Base-by-base conservation (phyloP, 2,888 invertebrate species). In the Hymenopus coronatus region DNA sequence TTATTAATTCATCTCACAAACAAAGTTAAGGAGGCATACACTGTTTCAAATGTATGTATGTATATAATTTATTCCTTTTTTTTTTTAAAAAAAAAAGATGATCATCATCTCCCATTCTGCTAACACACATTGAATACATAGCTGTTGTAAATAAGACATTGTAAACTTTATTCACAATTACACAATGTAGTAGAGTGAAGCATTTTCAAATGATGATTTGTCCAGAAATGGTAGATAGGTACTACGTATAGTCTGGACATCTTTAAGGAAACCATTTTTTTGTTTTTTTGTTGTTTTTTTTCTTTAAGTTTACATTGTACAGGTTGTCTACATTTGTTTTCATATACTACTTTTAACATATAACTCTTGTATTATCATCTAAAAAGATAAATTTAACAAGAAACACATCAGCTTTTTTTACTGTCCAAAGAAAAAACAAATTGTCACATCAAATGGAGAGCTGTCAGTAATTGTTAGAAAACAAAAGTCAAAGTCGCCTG, bases 111-210 rank as follows among this genome's bases (percentile, higher is more conserved):
- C 87, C 87, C 87, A 87, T 87, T 82, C 87, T 87, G 30, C 82
- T 87, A 87, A 87, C 87, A 87, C 87, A 90, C 87, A 90, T 89
- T 88, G 89, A 85, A 89, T 84, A 87, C 33, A 88, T 84, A 88
- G 85, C 89, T 88, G 83, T 90, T 90, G 90, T 89, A 90, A 91
- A 91, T 90, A 90, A 91, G 90, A 91, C 90, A 91, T 90, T 90
- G 90, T 91, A 91, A 91, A 91, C 33, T 91, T 90, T 91, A 91
- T 91, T 91, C 91, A 91, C 91, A 91, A 90, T 91, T 91, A 91
- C 91, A 91, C 91, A 91, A 91, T 91, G 90, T 91, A 91, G 90
- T 91, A 91, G 91, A 91, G 90, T 91, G 89, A 91, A 90, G 90
- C 88, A 90, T 89, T 89, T 91, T 90, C 84, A 90, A 90, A 90